Base-by-base conservation (phyloP, 2,888 invertebrate genomes). In the Drosophila paranaensis region DNA sequence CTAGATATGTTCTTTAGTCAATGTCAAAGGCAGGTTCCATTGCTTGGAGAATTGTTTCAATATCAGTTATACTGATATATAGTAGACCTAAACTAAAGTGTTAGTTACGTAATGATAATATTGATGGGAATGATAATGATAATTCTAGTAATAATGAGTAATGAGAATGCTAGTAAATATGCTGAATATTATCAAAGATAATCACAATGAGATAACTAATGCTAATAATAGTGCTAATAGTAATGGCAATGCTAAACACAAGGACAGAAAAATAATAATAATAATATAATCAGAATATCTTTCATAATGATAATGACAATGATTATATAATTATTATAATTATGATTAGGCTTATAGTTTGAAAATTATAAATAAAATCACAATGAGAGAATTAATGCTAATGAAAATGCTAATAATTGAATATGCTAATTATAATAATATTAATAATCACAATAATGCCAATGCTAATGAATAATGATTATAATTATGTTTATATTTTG, bases 11-110 rank as follows among this genome's bases (percentile, higher is more conserved):
- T 50, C 71, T 75, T 56, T 65, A 72, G 55, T 73, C 82, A 85
- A 85, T 85, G 82, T 80, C 82, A 77, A 57, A 60, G 66, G 64
- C 62, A 45, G 53, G 42, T 20, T 72, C 27, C 27, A 56, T 76
- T 35, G 30, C 42, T 30, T 39, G n/a, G 8, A 39, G 33, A 51
- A 51, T 51, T 20, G 35, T 14, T 35, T 54, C 25, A 54, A 30
- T 54, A 53, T 13, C 14, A 54, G n/a, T n/a, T n/a, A n/a, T n/a
- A n/a, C n/a, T n/a, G 39, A 14, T 30, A 37, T 20, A 8, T 27
- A 40, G 54, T 40, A n/a, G 27, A 40, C 8, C 2, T 37, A 25
- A 25, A 14, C 25, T 27, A 27, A 39, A 16, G 3, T 27, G 27
- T 27, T 27, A 27, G 27, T 27, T 27, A 3, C 27, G 27, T 27